Conservation (phyloP, 2,888 invertebrate species). For the Phortica okadai region DNA sequence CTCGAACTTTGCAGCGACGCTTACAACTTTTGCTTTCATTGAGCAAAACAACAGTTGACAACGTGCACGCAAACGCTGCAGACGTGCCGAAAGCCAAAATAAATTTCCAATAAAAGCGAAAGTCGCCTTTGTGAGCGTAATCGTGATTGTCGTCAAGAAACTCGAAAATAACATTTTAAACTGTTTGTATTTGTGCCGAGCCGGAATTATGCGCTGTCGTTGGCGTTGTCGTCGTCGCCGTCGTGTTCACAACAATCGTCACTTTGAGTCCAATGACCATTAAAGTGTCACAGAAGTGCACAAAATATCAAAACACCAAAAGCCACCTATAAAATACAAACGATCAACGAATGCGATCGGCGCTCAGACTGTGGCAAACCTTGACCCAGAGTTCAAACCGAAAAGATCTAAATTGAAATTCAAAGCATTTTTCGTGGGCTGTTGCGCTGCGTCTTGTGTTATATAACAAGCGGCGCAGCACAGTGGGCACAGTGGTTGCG, state of each 20-base stretch:
- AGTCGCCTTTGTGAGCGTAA: slow-evolving; percentile 26
- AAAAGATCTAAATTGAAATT: slow-evolving; percentile 26
- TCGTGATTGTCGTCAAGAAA: slow-evolving; percentile 37
- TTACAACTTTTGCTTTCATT: neutral
- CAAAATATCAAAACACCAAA: neutral
- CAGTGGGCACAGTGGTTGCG: slow-evolving; percentile 11
- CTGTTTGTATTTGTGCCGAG: slow-evolving; percentile 34
- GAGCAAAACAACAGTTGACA: slow-evolving; percentile 54
- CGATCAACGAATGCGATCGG: neutral
- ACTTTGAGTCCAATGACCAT: slow-evolving; percentile 65
- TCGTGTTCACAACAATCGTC: neutral
- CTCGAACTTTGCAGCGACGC: neutral
- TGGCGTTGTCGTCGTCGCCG: slow-evolving; percentile 49
- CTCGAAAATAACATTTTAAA: slow-evolving; percentile 32
- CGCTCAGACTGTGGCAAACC: slow-evolving; percentile 16
- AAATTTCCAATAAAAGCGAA: slow-evolving; percentile 29
- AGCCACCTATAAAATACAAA: neutral
- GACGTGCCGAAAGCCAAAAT: slow-evolving; percentile 43
- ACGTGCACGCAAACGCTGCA: slow-evolving; percentile 59
- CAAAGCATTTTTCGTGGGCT: neutral
- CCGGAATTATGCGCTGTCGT: slow-evolving; percentile 62
- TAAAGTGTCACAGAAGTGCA: neutral
- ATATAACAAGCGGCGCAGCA: neutral
- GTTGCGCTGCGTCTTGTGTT: neutral
- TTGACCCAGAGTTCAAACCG: slow-evolving; percentile 29